Conservation (phyloP, 2,888 invertebrate species). For the Orthosia gothica region DNA sequence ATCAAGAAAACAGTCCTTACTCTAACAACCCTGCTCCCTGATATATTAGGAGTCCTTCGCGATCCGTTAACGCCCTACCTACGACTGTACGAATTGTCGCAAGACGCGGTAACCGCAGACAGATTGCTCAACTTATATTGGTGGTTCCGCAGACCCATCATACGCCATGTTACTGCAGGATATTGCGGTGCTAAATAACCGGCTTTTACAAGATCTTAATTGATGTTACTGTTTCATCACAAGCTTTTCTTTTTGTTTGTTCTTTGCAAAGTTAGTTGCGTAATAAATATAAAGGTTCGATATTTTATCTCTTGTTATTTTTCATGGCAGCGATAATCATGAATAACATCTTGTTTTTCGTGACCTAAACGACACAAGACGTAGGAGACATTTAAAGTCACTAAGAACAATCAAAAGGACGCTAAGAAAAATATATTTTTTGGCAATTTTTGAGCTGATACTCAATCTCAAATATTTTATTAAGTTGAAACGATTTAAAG, state of each 20-base stretch:
- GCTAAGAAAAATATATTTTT: no score
- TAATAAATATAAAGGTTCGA: no score
- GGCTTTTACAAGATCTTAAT: constrained; percentile 56
- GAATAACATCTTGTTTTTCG: no score
- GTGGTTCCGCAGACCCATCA: constrained; percentile 59
- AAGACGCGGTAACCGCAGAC: constrained; percentile 63
- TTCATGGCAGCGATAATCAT: no score
- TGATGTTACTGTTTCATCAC: constrained; percentile 35
- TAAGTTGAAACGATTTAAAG: no score
- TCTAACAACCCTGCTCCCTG: constrained; percentile 45
- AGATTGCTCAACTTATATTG: constrained; percentile 68
- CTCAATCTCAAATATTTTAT: no score
- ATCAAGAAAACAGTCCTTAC: neutral
- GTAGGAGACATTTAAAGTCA: no score
- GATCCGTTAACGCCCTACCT: constrained; percentile 58
- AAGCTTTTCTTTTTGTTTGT: constrained; percentile 21
- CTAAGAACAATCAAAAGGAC: no score
- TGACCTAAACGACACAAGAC: no score
- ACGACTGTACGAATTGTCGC: constrained; percentile 59
- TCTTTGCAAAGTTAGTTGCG: constrained; percentile 15
- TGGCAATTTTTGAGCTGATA: no score
- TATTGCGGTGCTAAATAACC: constrained; percentile 59
- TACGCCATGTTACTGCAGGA: constrained; percentile 10
- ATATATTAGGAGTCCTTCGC: constrained; percentile 58
- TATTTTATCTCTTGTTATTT: no score